A percentile compares a stretch with the other conserved stretches of the same genome.
Conservation (phyloP, 1,140 invertebrate genomes). For the Episyrphus balteatus region DNA sequence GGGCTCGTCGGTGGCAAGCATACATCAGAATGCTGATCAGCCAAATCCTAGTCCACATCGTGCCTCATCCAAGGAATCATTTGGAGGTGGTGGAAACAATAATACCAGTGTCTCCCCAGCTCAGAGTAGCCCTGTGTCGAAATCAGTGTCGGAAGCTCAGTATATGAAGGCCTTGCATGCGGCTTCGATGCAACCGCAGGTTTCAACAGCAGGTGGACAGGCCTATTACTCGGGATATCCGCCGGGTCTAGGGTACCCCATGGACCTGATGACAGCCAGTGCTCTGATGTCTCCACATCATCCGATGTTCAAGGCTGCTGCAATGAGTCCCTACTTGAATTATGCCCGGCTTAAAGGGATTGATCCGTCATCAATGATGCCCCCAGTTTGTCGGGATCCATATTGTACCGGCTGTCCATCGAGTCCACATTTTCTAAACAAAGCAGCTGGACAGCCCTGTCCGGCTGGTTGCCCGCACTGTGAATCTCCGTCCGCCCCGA, state of each 20-base stretch:
- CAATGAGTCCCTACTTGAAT: conserved; percentile 56
- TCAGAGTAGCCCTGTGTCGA: conserved; percentile 24
- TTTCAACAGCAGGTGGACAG: conserved; percentile 49
- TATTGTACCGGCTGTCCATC: conserved; percentile 85
- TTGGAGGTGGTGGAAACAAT: conserved; percentile 12
- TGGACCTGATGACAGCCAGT: conserved; percentile 59
- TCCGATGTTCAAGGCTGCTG: conserved; percentile 52
- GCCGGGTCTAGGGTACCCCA: conserved; percentile 47
- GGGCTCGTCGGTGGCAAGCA: conserved; percentile 2
- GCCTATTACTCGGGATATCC: conserved; percentile 43
- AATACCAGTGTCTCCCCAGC: conserved; percentile 16
- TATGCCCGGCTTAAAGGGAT: conserved; percentile 60
- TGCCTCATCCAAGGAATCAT: conserved; percentile 32
- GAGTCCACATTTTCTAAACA: conserved; percentile 62
- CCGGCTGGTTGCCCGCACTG: conserved; percentile 83
- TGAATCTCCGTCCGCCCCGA: conserved; percentile 40
- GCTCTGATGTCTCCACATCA: conserved; percentile 61
- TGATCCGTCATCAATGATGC: conserved; percentile 36
- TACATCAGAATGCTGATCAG: conserved; percentile 8
- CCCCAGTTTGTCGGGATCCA: conserved; percentile 76
- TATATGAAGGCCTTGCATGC: conserved; percentile 38
- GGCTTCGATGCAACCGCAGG: conserved; percentile 41
- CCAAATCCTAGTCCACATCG: conserved; percentile 26
- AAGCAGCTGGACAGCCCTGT: conserved; percentile 50
- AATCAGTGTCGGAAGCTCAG: conserved; percentile 19